A percentile compares a stretch with the other conserved stretches of the same genome.
Conservation (phyloP, 2,113 vertebrate genomes). For the Nothoprocta pentlandii region DNA sequence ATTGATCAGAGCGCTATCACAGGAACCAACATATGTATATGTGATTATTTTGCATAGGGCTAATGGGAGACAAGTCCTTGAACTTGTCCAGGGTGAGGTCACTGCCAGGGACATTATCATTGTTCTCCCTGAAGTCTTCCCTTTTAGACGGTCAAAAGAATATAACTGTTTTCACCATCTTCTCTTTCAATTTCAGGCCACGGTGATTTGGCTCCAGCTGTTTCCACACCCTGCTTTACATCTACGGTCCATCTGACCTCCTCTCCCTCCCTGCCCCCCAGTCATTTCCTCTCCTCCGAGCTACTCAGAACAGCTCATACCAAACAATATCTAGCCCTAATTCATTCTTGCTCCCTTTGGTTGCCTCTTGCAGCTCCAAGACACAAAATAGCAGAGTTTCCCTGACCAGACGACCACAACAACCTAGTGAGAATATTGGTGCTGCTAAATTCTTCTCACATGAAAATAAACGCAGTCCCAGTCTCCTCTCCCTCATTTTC, state of each 20-base stretch:
- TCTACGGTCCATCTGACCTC: slow-evolving; percentile 53
- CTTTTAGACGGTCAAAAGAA: slow-evolving; percentile 41
- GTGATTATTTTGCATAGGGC: slow-evolving; percentile 27
- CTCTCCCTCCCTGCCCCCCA: slow-evolving; percentile 33
- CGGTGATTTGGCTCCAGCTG: slow-evolving; percentile 45
- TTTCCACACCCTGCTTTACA: slow-evolving; percentile 68
- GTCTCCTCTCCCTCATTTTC: slow-evolving; percentile 67
- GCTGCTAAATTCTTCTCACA: slow-evolving; percentile 52
- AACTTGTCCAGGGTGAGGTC: slow-evolving; percentile 61
- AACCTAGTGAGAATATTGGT: slow-evolving; percentile 64
- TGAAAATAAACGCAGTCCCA: slow-evolving; percentile 42
- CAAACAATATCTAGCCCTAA: slow-evolving; percentile 62
- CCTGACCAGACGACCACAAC: slow-evolving; percentile 64
- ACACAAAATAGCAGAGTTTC: slow-evolving; percentile 55
- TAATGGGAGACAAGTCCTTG: slow-evolving; percentile 57
- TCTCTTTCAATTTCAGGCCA: slow-evolving; percentile 69
- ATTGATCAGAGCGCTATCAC: background rate
- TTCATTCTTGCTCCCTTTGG: slow-evolving; percentile 62
- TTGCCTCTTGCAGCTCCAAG: slow-evolving; percentile 55
- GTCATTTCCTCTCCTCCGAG: slow-evolving; percentile 56
- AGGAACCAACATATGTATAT: slow-evolving; percentile 27
- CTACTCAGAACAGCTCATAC: slow-evolving; percentile 63
- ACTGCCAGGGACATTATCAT: slow-evolving; percentile 26
- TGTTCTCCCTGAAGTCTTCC: slow-evolving; percentile 60
- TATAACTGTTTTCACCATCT: slow-evolving; percentile 57